Percentiles rank a stretch among this genome's conserved stretches.
These are phyloP conservation scores for Cremastinae sp. DNA, from an alignment of 2,888 invertebrate genomes.

Conservation along the genomic window DNA sequence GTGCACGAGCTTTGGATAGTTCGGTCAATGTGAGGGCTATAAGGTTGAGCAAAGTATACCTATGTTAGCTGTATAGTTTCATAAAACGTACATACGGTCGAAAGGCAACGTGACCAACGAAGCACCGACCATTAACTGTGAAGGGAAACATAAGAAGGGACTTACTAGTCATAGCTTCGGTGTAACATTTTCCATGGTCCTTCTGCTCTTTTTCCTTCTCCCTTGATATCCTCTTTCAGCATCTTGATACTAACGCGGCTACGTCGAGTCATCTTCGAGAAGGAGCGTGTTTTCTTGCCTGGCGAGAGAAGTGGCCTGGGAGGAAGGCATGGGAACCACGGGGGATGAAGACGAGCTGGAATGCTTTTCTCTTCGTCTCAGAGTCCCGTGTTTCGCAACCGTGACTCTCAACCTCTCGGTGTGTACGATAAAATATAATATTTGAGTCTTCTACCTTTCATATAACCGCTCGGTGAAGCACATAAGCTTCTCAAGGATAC, in stretches of 20 bases:
- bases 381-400: constrained; percentile 7
- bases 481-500: constrained; percentile 9
- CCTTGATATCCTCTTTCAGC: constrained; percentile 3
- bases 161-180: constrained; percentile 69
- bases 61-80: too few relatives aligned
- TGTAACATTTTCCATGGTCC: constrained; percentile 55
- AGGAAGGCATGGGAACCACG: not conserved
- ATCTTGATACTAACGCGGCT: constrained; percentile 62
- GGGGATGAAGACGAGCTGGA: constrained; percentile 24
- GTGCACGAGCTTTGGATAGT: too few relatives aligned
- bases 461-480: constrained; percentile 13
- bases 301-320: constrained; percentile 9
- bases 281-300: constrained; percentile 69
- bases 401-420: constrained; percentile 46
- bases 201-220: not conserved
- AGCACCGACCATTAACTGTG: constrained; percentile 70
- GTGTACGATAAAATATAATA: constrained; percentile 18
- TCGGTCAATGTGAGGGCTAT: too few relatives aligned
- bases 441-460: constrained; percentile 21
- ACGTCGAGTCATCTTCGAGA: constrained; percentile 35
- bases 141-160: constrained; percentile 71
- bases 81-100: not conserved
- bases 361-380: constrained; percentile 28
- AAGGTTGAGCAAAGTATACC: too few relatives aligned
- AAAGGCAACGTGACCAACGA: constrained; percentile 46